Base-by-base conservation (phyloP, 2,797 vertebrate species). In the Poecile montanus region DNA sequence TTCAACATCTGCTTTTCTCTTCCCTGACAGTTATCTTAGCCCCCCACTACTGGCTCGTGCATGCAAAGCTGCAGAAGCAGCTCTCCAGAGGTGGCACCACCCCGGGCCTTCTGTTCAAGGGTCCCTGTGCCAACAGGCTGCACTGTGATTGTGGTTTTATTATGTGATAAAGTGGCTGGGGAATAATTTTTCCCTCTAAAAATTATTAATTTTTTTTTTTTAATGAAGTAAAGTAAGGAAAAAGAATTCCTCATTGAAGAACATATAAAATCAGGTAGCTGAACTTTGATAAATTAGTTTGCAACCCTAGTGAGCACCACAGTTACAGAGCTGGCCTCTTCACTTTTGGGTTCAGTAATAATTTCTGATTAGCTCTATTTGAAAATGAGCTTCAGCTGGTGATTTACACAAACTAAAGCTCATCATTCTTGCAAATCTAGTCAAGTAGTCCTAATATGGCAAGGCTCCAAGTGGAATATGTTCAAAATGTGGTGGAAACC, bases 341-440 rank as follows among this genome's bases (percentile, higher is more conserved):
- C n/a, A 50, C 23, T 93, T 40, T 63, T n/a, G n/a, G 50, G 30
- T 82, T 89, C 67, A 66, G 21, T 34, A 79, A 60, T 73, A 74
- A 56, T 66, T 92, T 81, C 45, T 80, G 60, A 89, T 93, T 85
- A 85, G 45, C 65, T 80, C 53, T 71, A 27, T 85, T 76, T 85
- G 42, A 85, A 94, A 95, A 93, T 73, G 67, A 89, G 61, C 48
- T 89, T 91, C 88, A 85, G 75, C 67, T 95, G 79, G 57, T 74
- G 80, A 75, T 83, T 94, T 88, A 40, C 47, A 54, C 44, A 85
- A 85, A 62, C 27, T 76, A 29, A 76, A 54, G 47, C 47, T 88
- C 78, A 91, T 70, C 36, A 88, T 63, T 82, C 63, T 94, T 94
- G 82, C 57, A 85, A 88, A 93, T 88, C 68, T 91, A 77, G 82